Evolutionary conservation across 2,797 vertebrate genomes (phyloP).

Genomic region (Botia kubotai): DNA sequence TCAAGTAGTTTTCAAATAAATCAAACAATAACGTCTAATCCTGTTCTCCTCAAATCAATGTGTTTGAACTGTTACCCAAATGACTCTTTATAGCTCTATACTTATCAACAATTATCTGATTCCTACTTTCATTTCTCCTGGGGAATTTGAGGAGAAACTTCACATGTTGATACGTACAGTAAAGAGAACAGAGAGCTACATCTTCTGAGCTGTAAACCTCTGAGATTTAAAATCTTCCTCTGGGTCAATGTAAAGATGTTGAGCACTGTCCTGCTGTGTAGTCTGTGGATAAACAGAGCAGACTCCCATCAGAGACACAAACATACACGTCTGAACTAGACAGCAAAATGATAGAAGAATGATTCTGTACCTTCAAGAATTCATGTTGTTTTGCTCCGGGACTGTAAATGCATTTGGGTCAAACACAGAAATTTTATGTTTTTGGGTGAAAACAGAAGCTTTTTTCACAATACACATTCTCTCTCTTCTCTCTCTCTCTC

Average conservation of each 20-base stretch:
- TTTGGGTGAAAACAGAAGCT: conserved; percentile 17
- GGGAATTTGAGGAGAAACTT: too few relatives aligned
- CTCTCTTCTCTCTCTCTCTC: conserved; percentile 39
- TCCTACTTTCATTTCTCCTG: too few relatives aligned
- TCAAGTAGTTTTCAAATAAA: too few relatives aligned
- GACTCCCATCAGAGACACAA: neutral
- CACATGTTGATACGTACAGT: too few relatives aligned
- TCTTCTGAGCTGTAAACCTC: too few relatives aligned
- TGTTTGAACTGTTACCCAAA: too few relatives aligned
- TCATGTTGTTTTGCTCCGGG: neutral
- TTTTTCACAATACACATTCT: conserved; percentile 42
- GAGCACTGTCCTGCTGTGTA: neutral
- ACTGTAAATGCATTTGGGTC: conserved; percentile 32
- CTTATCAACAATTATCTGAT: too few relatives aligned
- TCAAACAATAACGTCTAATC: too few relatives aligned
- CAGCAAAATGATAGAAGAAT: neutral
- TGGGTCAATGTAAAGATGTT: neutral
- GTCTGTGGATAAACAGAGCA: neutral
- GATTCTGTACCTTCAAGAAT: neutral
- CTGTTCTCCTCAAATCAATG: too few relatives aligned
- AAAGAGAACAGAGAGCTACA: too few relatives aligned
- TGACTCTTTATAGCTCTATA: too few relatives aligned
- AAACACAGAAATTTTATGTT: conserved; percentile 41
- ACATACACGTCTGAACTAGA: neutral
- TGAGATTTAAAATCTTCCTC: too few relatives aligned